Evolutionary conservation across 1,140 invertebrate genomes (phyloP).

Genomic region (Chrysomallon squamiferum): DNA sequence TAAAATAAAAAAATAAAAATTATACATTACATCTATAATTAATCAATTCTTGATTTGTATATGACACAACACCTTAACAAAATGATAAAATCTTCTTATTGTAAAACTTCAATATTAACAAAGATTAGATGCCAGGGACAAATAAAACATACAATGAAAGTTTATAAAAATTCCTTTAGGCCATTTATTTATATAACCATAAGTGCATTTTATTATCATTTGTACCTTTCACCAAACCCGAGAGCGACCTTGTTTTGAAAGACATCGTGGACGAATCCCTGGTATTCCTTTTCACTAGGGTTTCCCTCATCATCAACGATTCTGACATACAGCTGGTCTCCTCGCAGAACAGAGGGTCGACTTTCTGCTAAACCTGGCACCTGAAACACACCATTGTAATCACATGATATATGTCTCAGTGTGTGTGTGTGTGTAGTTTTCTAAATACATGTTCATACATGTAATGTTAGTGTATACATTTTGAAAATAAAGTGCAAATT

Average conservation of each 20-base stretch:
- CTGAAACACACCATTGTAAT: slow-evolving; percentile 69
- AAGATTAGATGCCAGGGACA: no score
- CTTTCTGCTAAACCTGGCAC: slow-evolving; percentile 82
- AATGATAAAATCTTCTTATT: no score
- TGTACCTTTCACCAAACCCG: slow-evolving; percentile 74
- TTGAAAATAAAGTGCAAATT: no score
- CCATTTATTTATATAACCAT: no score
- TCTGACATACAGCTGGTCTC: slow-evolving; percentile 74
- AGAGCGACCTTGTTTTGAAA: slow-evolving; percentile 72
- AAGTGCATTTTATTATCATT: no score
- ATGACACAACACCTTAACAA: no score
- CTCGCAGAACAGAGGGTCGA: slow-evolving; percentile 81
- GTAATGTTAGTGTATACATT: not conserved
- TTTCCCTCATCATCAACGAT: slow-evolving; percentile 29
- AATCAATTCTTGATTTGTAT: no score
- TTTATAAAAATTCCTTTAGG: no score
- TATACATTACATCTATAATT: no score
- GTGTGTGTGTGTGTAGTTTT: not conserved
- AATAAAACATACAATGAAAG: no score
- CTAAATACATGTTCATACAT: not conserved
- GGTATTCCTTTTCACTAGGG: slow-evolving; percentile 65
- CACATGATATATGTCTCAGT: not conserved
- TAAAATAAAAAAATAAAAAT: no score
- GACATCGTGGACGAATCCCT: slow-evolving; percentile 81
- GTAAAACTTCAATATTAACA: no score